A percentile compares a stretch with the other conserved stretches of the same genome.
These are phyloP conservation scores for Otolemur garnettii DNA, from an alignment of 2,113 vertebrate genomes.

Conservation along the genomic window DNA sequence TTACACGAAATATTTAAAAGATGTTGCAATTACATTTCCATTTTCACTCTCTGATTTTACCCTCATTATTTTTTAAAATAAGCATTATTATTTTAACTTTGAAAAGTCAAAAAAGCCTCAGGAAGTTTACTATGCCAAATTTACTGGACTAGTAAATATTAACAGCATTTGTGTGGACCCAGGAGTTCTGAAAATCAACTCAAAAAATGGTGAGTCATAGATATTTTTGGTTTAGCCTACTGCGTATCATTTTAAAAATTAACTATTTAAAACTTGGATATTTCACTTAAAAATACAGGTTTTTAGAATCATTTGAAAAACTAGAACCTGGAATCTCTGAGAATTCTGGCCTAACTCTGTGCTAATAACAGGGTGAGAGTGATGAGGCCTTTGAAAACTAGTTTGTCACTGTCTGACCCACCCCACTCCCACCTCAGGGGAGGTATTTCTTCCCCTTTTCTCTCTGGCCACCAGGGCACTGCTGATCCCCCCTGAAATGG, in stretches of 20 bases:
- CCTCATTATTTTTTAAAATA: background rate
- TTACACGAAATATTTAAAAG: background rate
- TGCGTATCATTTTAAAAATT: background rate
- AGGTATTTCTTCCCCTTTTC: background rate
- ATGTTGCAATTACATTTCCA: background rate
- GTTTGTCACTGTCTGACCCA: background rate
- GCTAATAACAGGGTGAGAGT: background rate
- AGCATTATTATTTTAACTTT: constrained; percentile 6
- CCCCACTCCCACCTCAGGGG: background rate
- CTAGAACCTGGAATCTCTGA: background rate
- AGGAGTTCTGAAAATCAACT: background rate
- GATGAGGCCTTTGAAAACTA: background rate
- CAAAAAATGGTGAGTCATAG: constrained; percentile 6
- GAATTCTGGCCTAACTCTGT: background rate
- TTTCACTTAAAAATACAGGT: background rate
- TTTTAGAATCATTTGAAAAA: background rate
- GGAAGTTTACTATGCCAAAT: background rate
- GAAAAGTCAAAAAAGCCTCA: background rate
- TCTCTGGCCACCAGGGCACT: background rate
- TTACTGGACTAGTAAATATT: background rate
- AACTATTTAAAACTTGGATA: background rate
- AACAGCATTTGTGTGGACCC: background rate
- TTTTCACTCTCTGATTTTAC: background rate
- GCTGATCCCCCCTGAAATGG: background rate
- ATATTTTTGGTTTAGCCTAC: background rate